Evolutionary conservation across 2,888 invertebrate species (phyloP).

Genomic region (Panzeria rudis): DNA sequence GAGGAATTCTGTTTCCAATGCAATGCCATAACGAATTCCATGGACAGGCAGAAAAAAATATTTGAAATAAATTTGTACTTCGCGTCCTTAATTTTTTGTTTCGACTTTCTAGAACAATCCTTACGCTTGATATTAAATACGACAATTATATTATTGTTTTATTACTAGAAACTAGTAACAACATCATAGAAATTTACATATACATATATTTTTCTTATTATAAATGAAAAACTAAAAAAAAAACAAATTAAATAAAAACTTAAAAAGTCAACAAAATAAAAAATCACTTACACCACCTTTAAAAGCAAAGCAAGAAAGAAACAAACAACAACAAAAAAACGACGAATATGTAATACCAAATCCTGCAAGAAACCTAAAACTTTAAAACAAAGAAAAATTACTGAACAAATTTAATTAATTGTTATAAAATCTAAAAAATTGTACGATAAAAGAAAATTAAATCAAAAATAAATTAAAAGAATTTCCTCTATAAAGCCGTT

Average conservation of each 20-base stretch:
- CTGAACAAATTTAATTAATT: constrained; percentile 50
- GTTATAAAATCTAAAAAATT: constrained; percentile 53
- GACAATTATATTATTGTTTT: constrained; percentile 35
- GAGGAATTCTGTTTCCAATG: too few relatives aligned
- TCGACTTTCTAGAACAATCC: neutral
- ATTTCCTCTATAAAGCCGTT: constrained; percentile 57
- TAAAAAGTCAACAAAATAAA: constrained; percentile 39
- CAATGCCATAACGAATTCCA: too few relatives aligned
- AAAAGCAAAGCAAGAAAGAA: constrained; percentile 35
- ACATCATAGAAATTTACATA: constrained; percentile 21
- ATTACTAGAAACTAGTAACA: constrained; percentile 28
- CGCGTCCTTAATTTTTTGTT: too few relatives aligned
- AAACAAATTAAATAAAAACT: constrained; percentile 4
- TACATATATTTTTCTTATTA: constrained; percentile 67
- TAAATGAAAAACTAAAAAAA: constrained; percentile 28
- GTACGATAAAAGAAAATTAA: constrained; percentile 51
- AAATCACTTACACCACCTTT: constrained; percentile 68
- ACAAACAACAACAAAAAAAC: constrained; percentile 13
- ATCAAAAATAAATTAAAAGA: constrained; percentile 24
- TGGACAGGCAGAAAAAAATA: too few relatives aligned
- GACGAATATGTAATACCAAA: constrained; percentile 31
- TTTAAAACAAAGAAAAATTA: constrained; percentile 32
- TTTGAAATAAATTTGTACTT: too few relatives aligned
- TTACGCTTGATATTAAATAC: constrained; percentile 20
- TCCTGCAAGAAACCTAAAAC: constrained; percentile 32